Evolutionary conservation across 2,797 vertebrate species (phyloP).

Genomic region (Argentina silus): DNA sequence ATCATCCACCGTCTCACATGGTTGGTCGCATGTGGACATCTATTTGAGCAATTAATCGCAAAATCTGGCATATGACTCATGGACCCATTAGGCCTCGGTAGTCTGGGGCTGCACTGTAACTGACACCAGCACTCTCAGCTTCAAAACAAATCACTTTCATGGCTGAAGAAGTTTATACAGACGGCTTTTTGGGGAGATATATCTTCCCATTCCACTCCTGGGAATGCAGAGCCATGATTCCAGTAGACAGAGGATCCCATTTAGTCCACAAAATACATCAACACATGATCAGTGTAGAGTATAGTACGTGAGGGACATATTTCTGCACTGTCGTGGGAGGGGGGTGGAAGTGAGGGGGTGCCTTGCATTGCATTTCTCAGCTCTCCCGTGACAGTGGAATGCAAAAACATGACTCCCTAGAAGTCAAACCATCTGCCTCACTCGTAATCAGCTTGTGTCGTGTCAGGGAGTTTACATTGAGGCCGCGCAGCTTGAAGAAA

Average conservation of each 20-base stretch:
- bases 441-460: conserved; percentile 65
- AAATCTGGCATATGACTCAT: too few species aligned
- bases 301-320: conserved; percentile 6
- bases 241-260: not conserved
- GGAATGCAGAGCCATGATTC: not conserved
- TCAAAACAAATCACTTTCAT: conserved; percentile 14
- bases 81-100: too few species aligned
- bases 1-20: too few species aligned
- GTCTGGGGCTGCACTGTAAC: not conserved
- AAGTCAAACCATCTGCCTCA: conserved; percentile 66
- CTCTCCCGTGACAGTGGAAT: conserved; percentile 66
- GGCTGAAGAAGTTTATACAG: not conserved
- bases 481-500: conserved; percentile 49
- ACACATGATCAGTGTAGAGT: not conserved
- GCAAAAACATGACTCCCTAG: conserved; percentile 67
- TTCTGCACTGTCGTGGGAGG: conserved; percentile 7
- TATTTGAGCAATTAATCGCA: not conserved
- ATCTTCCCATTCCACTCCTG: conserved; percentile 13
- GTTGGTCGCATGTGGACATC: too few species aligned
- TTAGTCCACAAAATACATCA: conserved; percentile 19
- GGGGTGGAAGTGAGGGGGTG: not conserved
- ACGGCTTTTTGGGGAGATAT: conserved; percentile 14
- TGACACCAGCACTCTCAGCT: not conserved
- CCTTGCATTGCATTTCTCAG: conserved; percentile 48
- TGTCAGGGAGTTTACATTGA: conserved; percentile 74